These are phyloP conservation scores for Orthosia gracilis DNA, from an alignment of 2,888 invertebrate genomes.

Conservation along the genomic window DNA sequence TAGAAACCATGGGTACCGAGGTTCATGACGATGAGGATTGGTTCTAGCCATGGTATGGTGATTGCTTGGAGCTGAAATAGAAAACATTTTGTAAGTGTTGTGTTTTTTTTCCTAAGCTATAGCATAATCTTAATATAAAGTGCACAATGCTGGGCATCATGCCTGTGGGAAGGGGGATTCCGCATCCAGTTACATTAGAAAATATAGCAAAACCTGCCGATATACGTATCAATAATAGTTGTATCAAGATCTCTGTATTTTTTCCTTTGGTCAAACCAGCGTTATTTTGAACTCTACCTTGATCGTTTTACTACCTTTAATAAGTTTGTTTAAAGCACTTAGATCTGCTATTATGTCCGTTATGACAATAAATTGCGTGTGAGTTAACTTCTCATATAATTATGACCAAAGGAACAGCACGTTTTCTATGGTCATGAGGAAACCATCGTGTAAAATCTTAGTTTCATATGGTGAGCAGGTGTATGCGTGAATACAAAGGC, in stretches of 20 bases:
- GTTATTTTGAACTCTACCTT: background rate
- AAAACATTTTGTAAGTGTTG: constrained; percentile 1
- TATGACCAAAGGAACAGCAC: background rate
- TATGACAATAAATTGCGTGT: constrained; percentile 24
- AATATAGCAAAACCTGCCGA: too few relatives aligned
- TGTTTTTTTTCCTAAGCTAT: background rate
- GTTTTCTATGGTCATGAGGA: constrained; percentile 14
- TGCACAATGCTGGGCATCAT: too few relatives aligned
- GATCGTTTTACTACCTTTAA: background rate
- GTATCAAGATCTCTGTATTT: too few relatives aligned
- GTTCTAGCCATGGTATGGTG: constrained; percentile 77
- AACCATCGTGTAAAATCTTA: constrained; percentile 12
- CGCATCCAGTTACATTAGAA: too few relatives aligned
- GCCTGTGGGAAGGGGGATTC: too few relatives aligned
- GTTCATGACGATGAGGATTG: constrained; percentile 78
- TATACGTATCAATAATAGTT: too few relatives aligned
- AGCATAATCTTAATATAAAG: too few relatives aligned
- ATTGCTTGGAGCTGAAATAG: constrained; percentile 72
- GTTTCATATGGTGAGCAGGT: constrained; percentile 9
- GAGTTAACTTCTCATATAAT: constrained; percentile 29
- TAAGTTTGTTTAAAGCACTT: background rate
- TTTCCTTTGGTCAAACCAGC: background rate
- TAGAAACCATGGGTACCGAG: constrained; percentile 86
- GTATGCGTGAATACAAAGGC: constrained; percentile 16
- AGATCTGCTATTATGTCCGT: constrained; percentile 2